Evolutionary conservation across 2,113 vertebrate species (phyloP).

Genomic region (Grammomys surdaster): DNA sequence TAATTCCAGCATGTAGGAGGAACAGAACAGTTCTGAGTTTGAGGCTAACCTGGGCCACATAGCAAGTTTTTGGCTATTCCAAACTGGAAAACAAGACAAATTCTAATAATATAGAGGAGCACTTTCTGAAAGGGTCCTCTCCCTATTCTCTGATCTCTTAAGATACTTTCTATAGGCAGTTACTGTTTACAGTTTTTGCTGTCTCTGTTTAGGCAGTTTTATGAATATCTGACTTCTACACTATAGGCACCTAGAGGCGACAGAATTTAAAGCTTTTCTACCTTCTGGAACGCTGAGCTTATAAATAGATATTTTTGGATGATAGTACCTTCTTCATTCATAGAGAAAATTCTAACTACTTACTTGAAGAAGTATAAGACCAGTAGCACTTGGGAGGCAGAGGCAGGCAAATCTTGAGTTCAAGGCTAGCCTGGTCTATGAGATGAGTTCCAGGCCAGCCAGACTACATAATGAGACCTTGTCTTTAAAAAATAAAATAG

Average conservation of each 20-base stretch:
- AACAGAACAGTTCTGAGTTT: not conserved
- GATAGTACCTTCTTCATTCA: not conserved
- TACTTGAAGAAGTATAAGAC: constrained; percentile 10
- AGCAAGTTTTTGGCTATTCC: not conserved
- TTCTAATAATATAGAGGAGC: not conserved
- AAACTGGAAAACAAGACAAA: not conserved
- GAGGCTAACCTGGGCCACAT: not conserved
- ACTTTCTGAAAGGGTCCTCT: not conserved
- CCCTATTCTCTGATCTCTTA: not conserved
- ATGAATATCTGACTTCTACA: constrained; percentile 1
- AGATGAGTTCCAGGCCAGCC: not conserved
- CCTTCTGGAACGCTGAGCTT: constrained; percentile 1
- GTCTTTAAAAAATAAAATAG: not conserved
- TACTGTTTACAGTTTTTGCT: constrained; percentile 12
- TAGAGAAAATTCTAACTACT: constrained; percentile 42
- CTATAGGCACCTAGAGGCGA: constrained; percentile 8
- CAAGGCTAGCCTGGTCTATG: not conserved
- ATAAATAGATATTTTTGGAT: constrained; percentile 24
- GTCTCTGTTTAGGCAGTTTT: constrained; percentile 42
- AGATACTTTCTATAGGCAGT: not conserved
- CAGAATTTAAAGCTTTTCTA: constrained; percentile 35
- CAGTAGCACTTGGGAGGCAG: not conserved
- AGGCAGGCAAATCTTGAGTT: not conserved
- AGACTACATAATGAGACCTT: not conserved
- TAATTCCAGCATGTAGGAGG: not conserved